Evolutionary conservation across 2,797 vertebrate genomes (phyloP).

Genomic region (Tragelaphus oryx): DNA sequence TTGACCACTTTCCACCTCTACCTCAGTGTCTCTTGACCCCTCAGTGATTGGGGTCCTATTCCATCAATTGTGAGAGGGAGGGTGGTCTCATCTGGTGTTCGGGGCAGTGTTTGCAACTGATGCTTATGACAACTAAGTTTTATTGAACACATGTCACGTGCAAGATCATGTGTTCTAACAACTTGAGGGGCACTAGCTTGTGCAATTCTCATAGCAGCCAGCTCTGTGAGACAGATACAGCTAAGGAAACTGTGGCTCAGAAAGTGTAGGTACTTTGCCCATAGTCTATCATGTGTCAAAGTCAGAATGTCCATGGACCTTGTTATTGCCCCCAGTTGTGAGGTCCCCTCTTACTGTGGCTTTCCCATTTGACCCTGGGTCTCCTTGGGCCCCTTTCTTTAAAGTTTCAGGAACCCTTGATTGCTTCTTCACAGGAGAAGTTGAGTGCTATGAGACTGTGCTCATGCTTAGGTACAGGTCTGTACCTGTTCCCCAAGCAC

Average conservation of each 20-base stretch:
- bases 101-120: background rate
- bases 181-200: background rate
- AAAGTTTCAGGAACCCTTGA: background rate
- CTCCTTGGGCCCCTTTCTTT: background rate
- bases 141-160: background rate
- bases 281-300: background rate
- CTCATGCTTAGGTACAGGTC: background rate
- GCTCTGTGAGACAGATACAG: background rate
- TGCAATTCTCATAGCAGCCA: background rate
- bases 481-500: background rate
- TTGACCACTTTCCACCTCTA: background rate
- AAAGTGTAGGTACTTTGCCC: background rate
- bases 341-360: background rate
- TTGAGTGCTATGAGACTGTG: background rate
- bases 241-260: background rate
- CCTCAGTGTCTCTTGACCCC: background rate
- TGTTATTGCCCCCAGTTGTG: background rate
- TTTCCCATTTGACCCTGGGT: background rate
- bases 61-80: background rate
- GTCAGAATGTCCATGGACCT: background rate
- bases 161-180: background rate
- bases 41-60: background rate
- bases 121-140: background rate
- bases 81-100: background rate
- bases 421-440: background rate